phyloP scores from a whole-genome alignment of 2,797 vertebrate species.

The Hemibagrus guttatus region DNA sequence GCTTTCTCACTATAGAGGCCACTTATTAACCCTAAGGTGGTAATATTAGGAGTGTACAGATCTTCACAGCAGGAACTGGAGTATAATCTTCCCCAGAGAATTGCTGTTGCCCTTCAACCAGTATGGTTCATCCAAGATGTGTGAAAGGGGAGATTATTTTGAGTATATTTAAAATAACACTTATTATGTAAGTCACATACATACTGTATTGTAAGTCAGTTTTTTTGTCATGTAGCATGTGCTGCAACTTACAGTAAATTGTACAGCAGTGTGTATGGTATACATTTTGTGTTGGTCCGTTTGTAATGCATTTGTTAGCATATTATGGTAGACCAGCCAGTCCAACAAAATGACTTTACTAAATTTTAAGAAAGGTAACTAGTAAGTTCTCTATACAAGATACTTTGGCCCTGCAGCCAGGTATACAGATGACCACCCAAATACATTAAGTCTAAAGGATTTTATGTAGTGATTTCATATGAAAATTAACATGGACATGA shows the following conservation, averaged over 20 bases:
- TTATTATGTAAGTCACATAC: not conserved
- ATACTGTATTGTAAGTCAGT: not conserved
- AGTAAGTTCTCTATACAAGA: not conserved
- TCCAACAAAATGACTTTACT: not conserved
- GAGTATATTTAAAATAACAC: not conserved
- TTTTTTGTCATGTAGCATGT: not conserved
- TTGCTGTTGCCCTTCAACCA: not conserved
- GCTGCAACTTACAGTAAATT: no score
- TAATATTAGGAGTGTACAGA: not conserved
- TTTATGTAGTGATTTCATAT: not conserved
- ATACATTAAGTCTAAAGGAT: not conserved
- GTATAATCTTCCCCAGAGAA: not conserved
- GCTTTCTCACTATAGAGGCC: conserved; percentile 6
- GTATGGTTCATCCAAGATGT: not conserved
- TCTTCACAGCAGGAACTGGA: not conserved
- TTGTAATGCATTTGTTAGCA: not conserved
- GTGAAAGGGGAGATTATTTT: not conserved
- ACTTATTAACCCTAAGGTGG: conserved; percentile 17
- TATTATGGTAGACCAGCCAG: not conserved
- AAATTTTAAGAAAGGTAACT: not conserved
- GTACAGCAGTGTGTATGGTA: not conserved
- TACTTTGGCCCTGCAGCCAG: not conserved
- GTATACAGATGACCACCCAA: not conserved
- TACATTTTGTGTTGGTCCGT: not conserved
- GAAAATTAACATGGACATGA: not conserved